Percentiles rank a stretch among this genome's conserved stretches.
Evolutionary conservation across 2,797 vertebrate species (phyloP).

Genomic region (Discoglossus pictus): DNA sequence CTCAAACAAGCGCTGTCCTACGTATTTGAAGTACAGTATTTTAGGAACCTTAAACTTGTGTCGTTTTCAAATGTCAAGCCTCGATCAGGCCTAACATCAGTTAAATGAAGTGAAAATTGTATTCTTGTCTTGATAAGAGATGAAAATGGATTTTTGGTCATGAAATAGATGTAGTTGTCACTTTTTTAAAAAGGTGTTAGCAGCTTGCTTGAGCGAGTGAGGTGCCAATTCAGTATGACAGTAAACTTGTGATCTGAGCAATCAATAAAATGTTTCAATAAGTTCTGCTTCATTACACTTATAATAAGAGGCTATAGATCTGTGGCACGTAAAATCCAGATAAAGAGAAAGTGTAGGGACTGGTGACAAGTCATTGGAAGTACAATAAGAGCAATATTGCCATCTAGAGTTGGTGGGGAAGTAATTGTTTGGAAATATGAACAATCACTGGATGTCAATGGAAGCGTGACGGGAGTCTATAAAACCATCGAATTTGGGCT

Average conservation of each 20-base stretch:
- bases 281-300: constrained; percentile 89
- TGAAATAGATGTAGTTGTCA: constrained; percentile 93
- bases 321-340: constrained; percentile 78
- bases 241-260: constrained; percentile 89
- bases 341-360: constrained; percentile 70
- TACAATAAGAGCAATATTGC: constrained; percentile 84
- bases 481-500: too few relatives aligned
- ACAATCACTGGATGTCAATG: too few relatives aligned
- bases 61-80: constrained; percentile 78
- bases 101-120: constrained; percentile 96
- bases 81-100: constrained; percentile 82
- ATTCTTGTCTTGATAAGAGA: constrained; percentile 92
- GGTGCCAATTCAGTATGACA: constrained; percentile 89
- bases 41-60: constrained; percentile 80
- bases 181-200: constrained; percentile 93
- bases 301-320: constrained; percentile 91
- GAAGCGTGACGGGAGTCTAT: too few relatives aligned
- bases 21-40: constrained; percentile 77
- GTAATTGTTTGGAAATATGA: constrained; percentile 61
- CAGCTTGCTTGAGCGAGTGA: constrained; percentile 88
- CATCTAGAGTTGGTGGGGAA: constrained; percentile 82
- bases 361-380: constrained; percentile 59
- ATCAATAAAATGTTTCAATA: constrained; percentile 93
- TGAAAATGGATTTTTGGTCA: constrained; percentile 93
- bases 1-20: constrained; percentile 68